These are phyloP conservation scores for Madoqua kirkii DNA, from an alignment of 2,113 vertebrate species.

Conservation along the genomic window DNA sequence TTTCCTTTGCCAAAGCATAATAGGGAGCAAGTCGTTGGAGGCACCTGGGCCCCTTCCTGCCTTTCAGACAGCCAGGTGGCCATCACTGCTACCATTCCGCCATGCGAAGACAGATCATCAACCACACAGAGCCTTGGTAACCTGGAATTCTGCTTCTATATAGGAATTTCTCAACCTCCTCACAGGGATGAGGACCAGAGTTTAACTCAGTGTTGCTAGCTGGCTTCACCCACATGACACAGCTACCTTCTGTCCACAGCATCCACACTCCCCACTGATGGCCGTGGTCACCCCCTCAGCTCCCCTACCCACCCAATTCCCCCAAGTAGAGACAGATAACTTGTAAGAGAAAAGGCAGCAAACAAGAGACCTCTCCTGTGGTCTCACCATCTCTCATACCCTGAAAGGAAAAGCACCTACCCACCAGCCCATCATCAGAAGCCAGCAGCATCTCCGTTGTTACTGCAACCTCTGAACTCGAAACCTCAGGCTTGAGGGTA, in stretches of 20 bases:
- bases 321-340: rapidly evolving
- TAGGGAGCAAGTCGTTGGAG: neutral
- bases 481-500: conserved; percentile 41
- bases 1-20: neutral
- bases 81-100: rapidly evolving
- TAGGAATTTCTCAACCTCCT: neutral
- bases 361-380: too few species aligned
- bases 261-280: neutral
- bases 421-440: neutral
- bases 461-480: neutral
- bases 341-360: neutral
- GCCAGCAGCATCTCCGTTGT: neutral
- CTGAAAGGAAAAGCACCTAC: neutral
- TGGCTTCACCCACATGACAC: neutral
- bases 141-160: neutral
- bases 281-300: neutral
- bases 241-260: rapidly evolving
- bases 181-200: neutral
- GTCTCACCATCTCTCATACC: neutral
- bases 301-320: too few species aligned
- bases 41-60: neutral
- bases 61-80: neutral
- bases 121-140: neutral
- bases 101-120: neutral
- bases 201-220: neutral